phyloP scores from a whole-genome alignment of 2,888 invertebrate genomes.

The Lydus trimaculatus region DNA sequence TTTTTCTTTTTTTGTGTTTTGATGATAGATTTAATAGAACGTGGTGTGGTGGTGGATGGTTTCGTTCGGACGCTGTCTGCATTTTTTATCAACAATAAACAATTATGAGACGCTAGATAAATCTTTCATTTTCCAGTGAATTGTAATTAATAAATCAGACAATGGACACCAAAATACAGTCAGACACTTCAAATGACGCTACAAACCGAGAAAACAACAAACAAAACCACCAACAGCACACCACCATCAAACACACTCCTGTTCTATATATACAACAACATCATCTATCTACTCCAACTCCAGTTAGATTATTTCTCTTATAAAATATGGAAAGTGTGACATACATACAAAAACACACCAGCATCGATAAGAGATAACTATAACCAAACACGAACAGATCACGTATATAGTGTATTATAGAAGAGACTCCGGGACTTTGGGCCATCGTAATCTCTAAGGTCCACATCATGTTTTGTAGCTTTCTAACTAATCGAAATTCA shows the following conservation, averaged over 20 bases:
- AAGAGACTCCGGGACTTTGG: not conserved
- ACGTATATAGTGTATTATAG: constrained; percentile 4
- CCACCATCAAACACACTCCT: not conserved
- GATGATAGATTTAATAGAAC: not conserved
- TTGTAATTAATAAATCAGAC: constrained; percentile 14
- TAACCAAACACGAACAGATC: not conserved
- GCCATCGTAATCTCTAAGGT: not conserved
- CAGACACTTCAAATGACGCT: not conserved
- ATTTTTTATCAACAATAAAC: constrained; percentile 9
- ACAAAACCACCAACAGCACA: not conserved
- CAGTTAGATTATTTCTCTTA: not conserved
- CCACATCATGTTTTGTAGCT: not conserved
- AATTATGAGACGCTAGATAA: constrained; percentile 10
- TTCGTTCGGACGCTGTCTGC: not conserved
- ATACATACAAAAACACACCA: not conserved
- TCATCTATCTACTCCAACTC: not conserved
- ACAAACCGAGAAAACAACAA: not conserved
- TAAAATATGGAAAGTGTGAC: not conserved
- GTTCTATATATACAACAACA: not conserved
- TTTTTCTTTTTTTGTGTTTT: not conserved
- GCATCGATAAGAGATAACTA: not conserved
- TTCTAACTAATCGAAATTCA: constrained; percentile 4
- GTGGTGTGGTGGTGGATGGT: not conserved
- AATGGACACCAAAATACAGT: not conserved
- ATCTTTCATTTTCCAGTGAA: not conserved